Percentiles rank a stretch among this genome's conserved stretches.
Evolutionary conservation across 2,888 invertebrate species (phyloP).

Genomic region (Xestoiulus laeticollis): DNA sequence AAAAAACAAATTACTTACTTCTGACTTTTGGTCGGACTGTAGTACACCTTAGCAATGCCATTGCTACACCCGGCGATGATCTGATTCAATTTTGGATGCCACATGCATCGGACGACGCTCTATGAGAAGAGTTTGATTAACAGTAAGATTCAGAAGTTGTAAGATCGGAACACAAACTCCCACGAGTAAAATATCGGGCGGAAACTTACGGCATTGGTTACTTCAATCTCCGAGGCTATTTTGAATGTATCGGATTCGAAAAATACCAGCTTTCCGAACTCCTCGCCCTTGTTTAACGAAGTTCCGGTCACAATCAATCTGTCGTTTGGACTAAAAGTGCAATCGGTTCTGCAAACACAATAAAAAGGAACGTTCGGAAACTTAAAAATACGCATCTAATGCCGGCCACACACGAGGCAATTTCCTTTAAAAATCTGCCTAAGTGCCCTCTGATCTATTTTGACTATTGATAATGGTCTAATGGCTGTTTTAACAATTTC

Average conservation of each 20-base stretch:
- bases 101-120: conserved; percentile 82
- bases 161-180: neutral
- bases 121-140: conserved; percentile 58
- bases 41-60: conserved; percentile 88
- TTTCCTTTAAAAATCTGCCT: too few species aligned
- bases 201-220: conserved; percentile 72
- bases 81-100: conserved; percentile 99
- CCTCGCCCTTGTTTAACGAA: conserved; percentile 75
- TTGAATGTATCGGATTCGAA: conserved; percentile 81
- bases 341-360: conserved; percentile 68
- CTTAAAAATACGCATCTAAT: neutral
- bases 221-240: conserved; percentile 76
- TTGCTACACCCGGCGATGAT: conserved; percentile 92
- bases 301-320: conserved; percentile 86
- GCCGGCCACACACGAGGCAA: too few species aligned
- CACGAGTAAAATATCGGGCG: neutral
- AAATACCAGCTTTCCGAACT: conserved; percentile 77
- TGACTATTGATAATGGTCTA: too few species aligned
- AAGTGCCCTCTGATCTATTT: too few species aligned
- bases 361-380: neutral
- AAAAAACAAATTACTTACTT: conserved; percentile 58
- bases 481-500: too few species aligned
- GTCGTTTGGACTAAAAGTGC: conserved; percentile 91
- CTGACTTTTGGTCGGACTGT: conserved; percentile 85
- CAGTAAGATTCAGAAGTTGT: neutral